Base-by-base conservation (phyloP, 2,113 vertebrate species). In the Brevimyrus niger region DNA sequence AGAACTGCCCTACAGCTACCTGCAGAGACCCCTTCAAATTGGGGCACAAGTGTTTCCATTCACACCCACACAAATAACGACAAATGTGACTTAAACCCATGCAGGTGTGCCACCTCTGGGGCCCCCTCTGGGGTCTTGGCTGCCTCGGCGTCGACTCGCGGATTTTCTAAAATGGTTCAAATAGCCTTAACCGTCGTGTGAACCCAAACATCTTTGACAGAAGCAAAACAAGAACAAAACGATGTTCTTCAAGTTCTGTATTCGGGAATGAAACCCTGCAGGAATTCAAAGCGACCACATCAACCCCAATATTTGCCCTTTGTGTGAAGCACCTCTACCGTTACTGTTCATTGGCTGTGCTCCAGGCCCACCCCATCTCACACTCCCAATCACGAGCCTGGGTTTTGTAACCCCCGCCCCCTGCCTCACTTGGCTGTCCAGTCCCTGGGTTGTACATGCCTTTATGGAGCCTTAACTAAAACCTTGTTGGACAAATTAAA, bases 401-500 rank as follows among this genome's bases (percentile, higher is more conserved):
- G 94, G 91, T 94, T 95, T 94, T 94, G 95, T 96, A 96, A 50
- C 27, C 69, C 69, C 27, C 46, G 58, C 61, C 92, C 94, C 91
- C 92, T 95, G 95, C 94, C 95, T 95, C 95, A 94, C 94, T 55
- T 92, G 93, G 92, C 95, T 94, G 94, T 93, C 91, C 93, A 93
- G 89, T 92, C 89, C 94, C 92, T 88, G 90, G 48, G 51, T 27
- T 9, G 8, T 53, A 53, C 48, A 17, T 51, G 85, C 85, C 92
- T 94, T 93, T 93, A 93, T 93, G 92, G 93, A 93, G 92, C 92
- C 95, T 94, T 96, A 97, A 97, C 94, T 92, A 94, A 96, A 97
- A 96, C 96, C 89, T 95, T 94, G 95, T 95, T 94, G 94, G 94
- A 93, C 94, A 95, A 97, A 97, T 97, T 96, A 96, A 96, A 95